Evolutionary conservation across 2,797 vertebrate species (phyloP), one percentile per base, ranked within the genome.

Genomic region (Leptoclinus maculatus): DNA sequence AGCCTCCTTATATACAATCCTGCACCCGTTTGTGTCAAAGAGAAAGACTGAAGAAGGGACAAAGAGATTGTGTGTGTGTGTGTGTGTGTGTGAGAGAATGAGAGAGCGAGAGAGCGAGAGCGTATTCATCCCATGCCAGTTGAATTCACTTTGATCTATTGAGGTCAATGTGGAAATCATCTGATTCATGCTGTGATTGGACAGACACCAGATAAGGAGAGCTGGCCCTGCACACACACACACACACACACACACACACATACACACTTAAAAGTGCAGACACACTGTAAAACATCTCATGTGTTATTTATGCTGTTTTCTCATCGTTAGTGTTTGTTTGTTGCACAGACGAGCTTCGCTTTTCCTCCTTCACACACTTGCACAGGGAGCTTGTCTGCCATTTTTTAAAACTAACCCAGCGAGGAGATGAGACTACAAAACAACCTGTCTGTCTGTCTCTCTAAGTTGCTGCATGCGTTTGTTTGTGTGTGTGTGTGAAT

Each of bases 101-200:
- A 13, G 47, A 32, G 58, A 13, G 45, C 2, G 19, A 6, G 38
- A 19, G 25, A 17, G 17, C 68, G 45, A 45, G 69, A 62, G 71
- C 36, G 68, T 21, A 76, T 87, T 90, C 83, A 87, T 91, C 81
- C 41, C 9, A 21, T 83, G 86, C 90, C 85, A 89, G 78, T 64
- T 74, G 76, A 93, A 93, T 92, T 92, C 75, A 85, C 90, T 95
- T 93, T 94, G 93, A 95, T 95, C 91, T 94, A 94, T 94, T 94
- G 89, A 93, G 93, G 93, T 94, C 93, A 95, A 89, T 79, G 74
- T 83, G 80, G 78, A 91, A 90, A 83, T 88, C 81, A 84, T 87
- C 76, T 83, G 79, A 89, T 88, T 91, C 83, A 75, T 64, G 80
- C 85, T 66, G 79, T 74, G 85, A 93, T 91, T 89, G 91, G 85